A percentile compares a stretch with the other conserved stretches of the same genome.
Conservation (phyloP, 1,140 invertebrate species). For the Chironomus tepperi region DNA sequence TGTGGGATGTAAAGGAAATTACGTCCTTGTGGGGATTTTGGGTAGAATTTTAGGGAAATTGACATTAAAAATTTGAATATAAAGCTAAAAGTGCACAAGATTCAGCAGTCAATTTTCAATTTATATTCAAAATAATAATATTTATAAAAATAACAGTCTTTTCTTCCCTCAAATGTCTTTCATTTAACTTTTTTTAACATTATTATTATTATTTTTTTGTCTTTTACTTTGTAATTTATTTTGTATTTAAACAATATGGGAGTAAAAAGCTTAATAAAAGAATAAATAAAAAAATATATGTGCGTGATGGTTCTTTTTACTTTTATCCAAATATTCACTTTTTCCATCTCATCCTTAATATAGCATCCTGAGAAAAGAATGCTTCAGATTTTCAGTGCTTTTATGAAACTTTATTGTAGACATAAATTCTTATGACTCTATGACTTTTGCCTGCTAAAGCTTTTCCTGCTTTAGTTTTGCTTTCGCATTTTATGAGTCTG, state of each 20-base stretch:
- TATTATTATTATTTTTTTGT: not conserved
- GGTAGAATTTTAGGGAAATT: too few relatives aligned
- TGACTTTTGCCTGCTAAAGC: not conserved
- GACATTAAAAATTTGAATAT: not conserved
- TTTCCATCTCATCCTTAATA: not conserved
- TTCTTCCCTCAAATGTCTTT: not conserved
- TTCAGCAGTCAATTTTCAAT: not conserved
- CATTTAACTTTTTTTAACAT: not conserved
- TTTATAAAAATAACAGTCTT: constrained; percentile 20
- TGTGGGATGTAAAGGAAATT: too few relatives aligned
- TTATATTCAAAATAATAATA: constrained; percentile 5
- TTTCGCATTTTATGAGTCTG: constrained; percentile 6
- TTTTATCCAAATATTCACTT: not conserved
- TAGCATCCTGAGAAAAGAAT: not conserved
- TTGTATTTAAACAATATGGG: constrained; percentile 22
- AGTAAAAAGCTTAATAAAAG: constrained; percentile 18
- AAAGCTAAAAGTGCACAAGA: not conserved
- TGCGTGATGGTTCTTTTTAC: not conserved
- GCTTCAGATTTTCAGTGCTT: constrained; percentile 10
- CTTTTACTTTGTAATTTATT: constrained; percentile 22
- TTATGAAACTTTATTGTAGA: not conserved
- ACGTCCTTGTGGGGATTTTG: too few relatives aligned
- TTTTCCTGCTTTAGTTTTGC: not conserved
- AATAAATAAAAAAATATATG: constrained; percentile 19
- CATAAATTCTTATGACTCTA: constrained; percentile 9